Conservation (phyloP, 2,888 invertebrate genomes). For the Exocentrus adspersus region DNA sequence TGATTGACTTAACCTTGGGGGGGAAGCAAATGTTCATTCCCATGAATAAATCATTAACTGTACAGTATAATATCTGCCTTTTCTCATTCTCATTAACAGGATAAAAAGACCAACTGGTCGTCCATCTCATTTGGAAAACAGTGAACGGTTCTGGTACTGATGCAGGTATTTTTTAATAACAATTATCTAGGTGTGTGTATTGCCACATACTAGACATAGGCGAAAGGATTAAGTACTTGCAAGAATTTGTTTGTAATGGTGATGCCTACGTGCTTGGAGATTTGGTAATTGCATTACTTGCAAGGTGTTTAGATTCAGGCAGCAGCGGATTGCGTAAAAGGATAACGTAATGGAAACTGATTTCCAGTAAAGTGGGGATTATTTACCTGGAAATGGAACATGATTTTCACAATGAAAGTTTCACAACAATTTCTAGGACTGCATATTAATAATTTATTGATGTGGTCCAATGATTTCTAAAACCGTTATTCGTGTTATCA, state of each 20-base stretch:
- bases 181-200: conserved; percentile 12
- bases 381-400: no score
- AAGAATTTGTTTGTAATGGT: background rate
- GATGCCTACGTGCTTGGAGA: conserved; percentile 7
- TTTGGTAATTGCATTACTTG: conserved; percentile 2
- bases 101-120: conserved; percentile 3
- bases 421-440: no score
- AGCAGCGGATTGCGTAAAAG: no score
- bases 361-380: no score
- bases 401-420: no score
- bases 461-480: no score
- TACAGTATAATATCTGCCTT: background rate
- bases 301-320: background rate
- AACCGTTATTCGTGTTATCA: no score
- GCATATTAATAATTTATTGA: no score
- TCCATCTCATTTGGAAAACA: conserved; percentile 11
- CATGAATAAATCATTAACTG: conserved; percentile 13
- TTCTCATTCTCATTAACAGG: background rate
- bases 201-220: conserved; percentile 6
- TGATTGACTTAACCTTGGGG: background rate
- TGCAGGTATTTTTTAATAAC: conserved; percentile 10
- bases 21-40: background rate
- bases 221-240: conserved; percentile 8
- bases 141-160: conserved; percentile 2
- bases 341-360: no score